Evolutionary conservation across 2,113 vertebrate genomes (phyloP).

Genomic region (Nematolebias whitei): DNA sequence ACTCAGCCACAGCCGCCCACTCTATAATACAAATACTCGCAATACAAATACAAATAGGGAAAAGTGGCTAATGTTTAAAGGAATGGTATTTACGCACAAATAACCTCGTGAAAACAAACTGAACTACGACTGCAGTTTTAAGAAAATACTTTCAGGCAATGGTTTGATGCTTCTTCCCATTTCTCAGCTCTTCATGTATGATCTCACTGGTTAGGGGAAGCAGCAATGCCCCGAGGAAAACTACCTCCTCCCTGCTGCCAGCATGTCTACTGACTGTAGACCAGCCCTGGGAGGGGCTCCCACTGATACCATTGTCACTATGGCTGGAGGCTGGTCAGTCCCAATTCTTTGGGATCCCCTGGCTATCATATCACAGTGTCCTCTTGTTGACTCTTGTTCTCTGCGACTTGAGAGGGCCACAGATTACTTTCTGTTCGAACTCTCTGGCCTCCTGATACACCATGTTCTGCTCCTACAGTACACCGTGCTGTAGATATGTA

Average conservation of each 20-base stretch:
- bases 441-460: conserved; percentile 61
- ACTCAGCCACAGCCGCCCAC: too few species aligned
- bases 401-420: conserved; percentile 68
- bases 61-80: too few species aligned
- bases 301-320: conserved; percentile 53
- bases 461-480: conserved; percentile 60
- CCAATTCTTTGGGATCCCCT: conserved; percentile 49
- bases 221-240: conserved; percentile 53
- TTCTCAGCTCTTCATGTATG: conserved; percentile 24
- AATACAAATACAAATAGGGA: conserved; percentile 2
- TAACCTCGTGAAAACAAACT: too few species aligned
- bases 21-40: too few species aligned
- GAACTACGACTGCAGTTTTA: conserved; percentile 41
- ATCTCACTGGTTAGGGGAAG: conserved; percentile 59
- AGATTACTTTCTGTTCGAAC: conserved; percentile 57
- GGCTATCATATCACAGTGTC: conserved; percentile 72
- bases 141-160: conserved; percentile 31
- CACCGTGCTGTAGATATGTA: conserved; percentile 62
- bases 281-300: conserved; percentile 60
- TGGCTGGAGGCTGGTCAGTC: conserved; percentile 53
- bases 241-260: conserved; percentile 61
- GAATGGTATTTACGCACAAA: too few species aligned
- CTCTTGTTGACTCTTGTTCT: conserved; percentile 73
- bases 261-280: conserved; percentile 60
- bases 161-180: conserved; percentile 32